Conservation (phyloP, 2,113 vertebrate species). For the Rattus rattus region DNA sequence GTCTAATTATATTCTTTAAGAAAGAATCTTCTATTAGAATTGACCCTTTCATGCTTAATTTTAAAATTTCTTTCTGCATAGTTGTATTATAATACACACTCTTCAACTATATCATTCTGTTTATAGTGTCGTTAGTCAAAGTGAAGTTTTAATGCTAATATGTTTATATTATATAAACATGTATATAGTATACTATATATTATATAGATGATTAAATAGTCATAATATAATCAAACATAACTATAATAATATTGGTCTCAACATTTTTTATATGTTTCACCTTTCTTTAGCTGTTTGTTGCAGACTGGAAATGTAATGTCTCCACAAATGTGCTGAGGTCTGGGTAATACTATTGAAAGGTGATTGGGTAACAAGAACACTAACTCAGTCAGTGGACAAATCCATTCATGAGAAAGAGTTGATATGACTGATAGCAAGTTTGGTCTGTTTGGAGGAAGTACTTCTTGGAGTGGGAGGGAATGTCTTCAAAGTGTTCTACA, state of each 20-base stretch:
- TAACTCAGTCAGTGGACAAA: not conserved
- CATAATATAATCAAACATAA: not conserved
- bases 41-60: not conserved
- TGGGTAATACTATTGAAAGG: not conserved
- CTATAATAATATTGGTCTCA: not conserved
- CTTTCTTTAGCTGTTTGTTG: not conserved
- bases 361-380: not conserved
- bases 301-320: not conserved
- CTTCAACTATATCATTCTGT: not conserved
- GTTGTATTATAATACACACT: not conserved
- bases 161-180: not conserved
- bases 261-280: not conserved
- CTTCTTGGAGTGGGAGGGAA: too few relatives aligned
- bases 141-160: not conserved
- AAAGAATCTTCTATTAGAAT: not conserved
- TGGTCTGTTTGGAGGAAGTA: not conserved
- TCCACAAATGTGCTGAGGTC: not conserved
- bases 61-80: not conserved
- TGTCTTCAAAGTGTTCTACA: not conserved
- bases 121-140: not conserved
- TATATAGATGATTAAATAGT: too few relatives aligned
- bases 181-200: too few relatives aligned
- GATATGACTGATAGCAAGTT: not conserved
- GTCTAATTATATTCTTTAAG: slow-evolving; percentile 2
- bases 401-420: not conserved